A percentile compares a stretch with the other conserved stretches of the same genome.
These are phyloP conservation scores for Hyposoter didymator DNA, from an alignment of 2,888 invertebrate species.

Conservation along the genomic window DNA sequence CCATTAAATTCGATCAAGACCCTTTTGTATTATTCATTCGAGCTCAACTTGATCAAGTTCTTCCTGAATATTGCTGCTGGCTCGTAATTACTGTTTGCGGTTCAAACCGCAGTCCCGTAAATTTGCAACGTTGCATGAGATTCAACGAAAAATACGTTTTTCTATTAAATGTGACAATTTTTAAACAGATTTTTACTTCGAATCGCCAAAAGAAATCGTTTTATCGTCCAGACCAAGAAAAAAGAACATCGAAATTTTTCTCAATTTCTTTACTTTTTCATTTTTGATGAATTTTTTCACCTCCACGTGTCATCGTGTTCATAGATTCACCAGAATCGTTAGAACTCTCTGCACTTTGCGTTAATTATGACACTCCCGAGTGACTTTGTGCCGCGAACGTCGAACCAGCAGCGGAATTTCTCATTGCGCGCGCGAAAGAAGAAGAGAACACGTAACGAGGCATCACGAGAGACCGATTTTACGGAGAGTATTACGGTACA, in stretches of 20 bases:
- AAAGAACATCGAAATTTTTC: no score
- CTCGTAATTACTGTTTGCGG: neutral
- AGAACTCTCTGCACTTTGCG: neutral
- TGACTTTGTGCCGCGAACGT: slow-evolving; percentile 13
- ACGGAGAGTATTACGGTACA: slow-evolving; percentile 23
- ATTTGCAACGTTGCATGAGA: no score
- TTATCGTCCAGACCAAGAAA: no score
- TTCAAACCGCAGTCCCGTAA: neutral
- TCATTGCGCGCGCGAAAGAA: slow-evolving; percentile 50
- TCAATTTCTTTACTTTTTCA: neutral
- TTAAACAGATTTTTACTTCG: no score
- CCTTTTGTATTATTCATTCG: neutral
- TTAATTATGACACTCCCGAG: slow-evolving; percentile 43
- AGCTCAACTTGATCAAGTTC: neutral
- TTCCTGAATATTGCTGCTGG: neutral
- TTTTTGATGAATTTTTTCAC: neutral
- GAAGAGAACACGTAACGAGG: slow-evolving; percentile 34
- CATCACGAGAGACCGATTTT: slow-evolving; percentile 31
- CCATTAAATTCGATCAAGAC: neutral
- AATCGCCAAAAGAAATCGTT: no score
- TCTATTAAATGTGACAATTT: no score
- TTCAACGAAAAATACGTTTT: no score
- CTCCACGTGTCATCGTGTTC: neutral
- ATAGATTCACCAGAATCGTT: neutral
- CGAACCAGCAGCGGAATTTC: slow-evolving; percentile 28